Conservation (phyloP, 2,113 vertebrate species). For the Vombatus ursinus region DNA sequence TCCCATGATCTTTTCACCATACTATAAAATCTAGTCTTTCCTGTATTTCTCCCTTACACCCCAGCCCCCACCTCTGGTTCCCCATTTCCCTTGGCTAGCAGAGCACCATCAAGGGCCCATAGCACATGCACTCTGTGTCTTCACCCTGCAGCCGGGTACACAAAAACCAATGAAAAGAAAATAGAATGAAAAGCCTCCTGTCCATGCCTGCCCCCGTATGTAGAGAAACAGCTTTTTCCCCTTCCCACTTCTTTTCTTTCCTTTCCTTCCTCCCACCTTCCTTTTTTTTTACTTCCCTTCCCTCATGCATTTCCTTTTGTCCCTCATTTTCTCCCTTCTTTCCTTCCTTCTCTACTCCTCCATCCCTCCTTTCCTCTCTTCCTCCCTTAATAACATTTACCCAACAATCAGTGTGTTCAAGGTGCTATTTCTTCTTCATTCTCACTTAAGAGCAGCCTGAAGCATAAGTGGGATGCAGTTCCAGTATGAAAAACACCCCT, state of each 20-base stretch:
- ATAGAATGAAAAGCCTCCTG: background rate
- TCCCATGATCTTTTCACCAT: background rate
- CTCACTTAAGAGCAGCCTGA: background rate
- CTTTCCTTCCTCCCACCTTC: background rate
- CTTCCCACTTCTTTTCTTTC: background rate
- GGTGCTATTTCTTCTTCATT: background rate
- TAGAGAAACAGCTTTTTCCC: background rate
- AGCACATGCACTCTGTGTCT: no score
- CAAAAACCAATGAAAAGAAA: no score
- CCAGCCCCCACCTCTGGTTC: no score
- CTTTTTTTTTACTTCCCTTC: background rate
- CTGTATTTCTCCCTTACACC: background rate
- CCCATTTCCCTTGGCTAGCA: no score
- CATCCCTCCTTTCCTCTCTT: background rate
- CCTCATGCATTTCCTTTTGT: background rate
- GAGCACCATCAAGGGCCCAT: no score
- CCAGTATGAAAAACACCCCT: background rate
- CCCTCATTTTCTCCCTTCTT: background rate
- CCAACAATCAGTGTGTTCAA: background rate
- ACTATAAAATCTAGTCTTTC: background rate
- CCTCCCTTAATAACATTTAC: background rate
- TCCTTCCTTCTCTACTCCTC: no score
- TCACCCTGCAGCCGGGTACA: no score
- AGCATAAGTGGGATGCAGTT: background rate
- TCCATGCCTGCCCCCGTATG: background rate